phyloP scores from a whole-genome alignment of 2,797 vertebrate species.

The Spinibarbus caldwelli region DNA sequence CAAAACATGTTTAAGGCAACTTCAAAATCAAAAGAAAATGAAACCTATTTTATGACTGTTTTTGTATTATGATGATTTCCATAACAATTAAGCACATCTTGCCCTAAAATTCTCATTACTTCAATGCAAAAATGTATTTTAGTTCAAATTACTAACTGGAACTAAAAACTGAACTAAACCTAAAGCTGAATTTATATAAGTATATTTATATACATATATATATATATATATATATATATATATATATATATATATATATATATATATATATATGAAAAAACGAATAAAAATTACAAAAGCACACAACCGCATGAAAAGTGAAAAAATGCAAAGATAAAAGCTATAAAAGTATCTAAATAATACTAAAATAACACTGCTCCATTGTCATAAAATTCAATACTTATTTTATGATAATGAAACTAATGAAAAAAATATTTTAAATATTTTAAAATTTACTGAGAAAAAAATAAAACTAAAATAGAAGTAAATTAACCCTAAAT shows the following conservation, averaged over 20 bases:
- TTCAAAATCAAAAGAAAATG: neutral
- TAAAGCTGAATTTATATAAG: neutral
- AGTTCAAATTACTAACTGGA: neutral
- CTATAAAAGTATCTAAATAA: too few relatives aligned
- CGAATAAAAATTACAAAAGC: neutral
- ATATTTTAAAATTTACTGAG: neutral
- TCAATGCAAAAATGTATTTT: neutral
- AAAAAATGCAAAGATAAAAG: too few relatives aligned
- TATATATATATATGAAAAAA: neutral
- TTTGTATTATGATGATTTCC: neutral
- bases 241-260: too few relatives aligned
- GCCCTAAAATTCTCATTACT: neutral
- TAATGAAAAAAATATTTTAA: too few relatives aligned
- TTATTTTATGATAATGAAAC: too few relatives aligned
- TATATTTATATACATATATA: too few relatives aligned
- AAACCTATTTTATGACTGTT: neutral
- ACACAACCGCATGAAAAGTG: neutral
- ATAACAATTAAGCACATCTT: neutral
- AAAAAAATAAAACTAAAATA: neutral
- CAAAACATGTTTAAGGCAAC: neutral
- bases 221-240: too few relatives aligned
- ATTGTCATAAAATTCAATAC: too few relatives aligned
- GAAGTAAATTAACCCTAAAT: neutral
- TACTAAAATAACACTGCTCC: too few relatives aligned
- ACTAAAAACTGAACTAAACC: neutral